Percentiles rank a stretch among this genome's conserved stretches.
Conservation (phyloP, 2,113 vertebrate species). For the Bungarus multicinctus region DNA sequence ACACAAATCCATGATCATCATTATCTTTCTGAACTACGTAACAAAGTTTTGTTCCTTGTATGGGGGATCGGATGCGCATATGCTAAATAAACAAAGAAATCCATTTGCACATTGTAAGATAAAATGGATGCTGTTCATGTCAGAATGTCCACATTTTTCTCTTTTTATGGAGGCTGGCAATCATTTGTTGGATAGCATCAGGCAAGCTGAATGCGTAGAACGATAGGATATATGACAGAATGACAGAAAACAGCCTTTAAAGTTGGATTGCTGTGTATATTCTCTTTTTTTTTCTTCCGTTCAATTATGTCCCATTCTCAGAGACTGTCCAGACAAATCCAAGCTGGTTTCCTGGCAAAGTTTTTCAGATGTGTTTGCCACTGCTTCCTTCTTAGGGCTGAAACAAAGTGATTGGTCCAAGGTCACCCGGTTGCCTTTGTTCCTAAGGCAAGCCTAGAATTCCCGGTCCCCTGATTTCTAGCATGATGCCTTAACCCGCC, state of each 20-base stretch:
- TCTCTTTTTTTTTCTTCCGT: not conserved
- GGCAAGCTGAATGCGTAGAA: not conserved
- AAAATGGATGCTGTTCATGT: not conserved
- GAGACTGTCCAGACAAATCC: not conserved
- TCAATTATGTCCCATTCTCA: not conserved
- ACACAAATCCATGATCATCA: not conserved
- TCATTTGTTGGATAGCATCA: not conserved
- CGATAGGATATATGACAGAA: not conserved
- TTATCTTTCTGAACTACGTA: not conserved
- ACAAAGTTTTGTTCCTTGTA: not conserved
- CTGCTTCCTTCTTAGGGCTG: not conserved
- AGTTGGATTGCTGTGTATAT: not conserved
- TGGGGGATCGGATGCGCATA: not conserved
- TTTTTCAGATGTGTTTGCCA: not conserved
- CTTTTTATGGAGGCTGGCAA: not conserved
- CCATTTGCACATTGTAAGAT: not conserved
- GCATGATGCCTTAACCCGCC: not conserved
- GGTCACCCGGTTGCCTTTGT: not conserved
- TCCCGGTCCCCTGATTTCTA: not conserved
- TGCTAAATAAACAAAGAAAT: not conserved
- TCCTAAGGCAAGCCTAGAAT: not conserved
- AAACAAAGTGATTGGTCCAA: not conserved
- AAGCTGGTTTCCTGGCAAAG: not conserved
- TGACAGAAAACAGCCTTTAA: not conserved
- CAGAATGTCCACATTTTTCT: not conserved